A percentile compares a stretch with the other conserved stretches of the same genome.
phyloP scores from a whole-genome alignment of 2,888 invertebrate species.

The Phyllotreta cruciferae region DNA sequence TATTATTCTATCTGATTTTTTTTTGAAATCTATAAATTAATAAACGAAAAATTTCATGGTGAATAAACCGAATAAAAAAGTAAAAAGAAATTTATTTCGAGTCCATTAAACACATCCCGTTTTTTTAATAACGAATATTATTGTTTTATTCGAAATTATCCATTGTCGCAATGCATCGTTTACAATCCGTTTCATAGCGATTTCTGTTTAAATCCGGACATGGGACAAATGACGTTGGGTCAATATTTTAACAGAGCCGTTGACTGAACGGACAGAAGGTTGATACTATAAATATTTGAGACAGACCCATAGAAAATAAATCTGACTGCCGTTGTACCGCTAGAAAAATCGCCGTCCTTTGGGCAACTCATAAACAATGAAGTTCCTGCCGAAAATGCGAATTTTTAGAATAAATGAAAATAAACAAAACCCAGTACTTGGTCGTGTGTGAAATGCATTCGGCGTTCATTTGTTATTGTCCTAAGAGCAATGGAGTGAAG shows the following conservation, averaged over 20 bases:
- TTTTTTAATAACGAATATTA: too few relatives aligned
- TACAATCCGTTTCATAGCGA: background rate
- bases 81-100: too few relatives aligned
- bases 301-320: constrained; percentile 1
- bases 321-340: background rate
- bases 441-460: constrained; percentile 20
- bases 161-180: background rate
- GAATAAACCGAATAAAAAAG: too few relatives aligned
- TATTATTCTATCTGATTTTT: too few relatives aligned
- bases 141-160: too few relatives aligned
- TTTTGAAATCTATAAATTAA: too few relatives aligned
- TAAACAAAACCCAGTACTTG: constrained; percentile 11
- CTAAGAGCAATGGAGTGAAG: constrained; percentile 15
- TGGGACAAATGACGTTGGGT: background rate
- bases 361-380: constrained; percentile 14
- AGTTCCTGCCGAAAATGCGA: constrained; percentile 8
- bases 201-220: background rate
- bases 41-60: too few relatives aligned
- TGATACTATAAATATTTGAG: constrained; percentile 15
- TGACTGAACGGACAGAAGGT: constrained; percentile 2
- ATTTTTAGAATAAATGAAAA: constrained; percentile 17
- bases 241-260: constrained; percentile 6
- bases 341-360: background rate
- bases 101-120: too few relatives aligned
- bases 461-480: constrained; percentile 18